phyloP scores from a whole-genome alignment of 2,888 invertebrate genomes.

The Leptura quadrifasciata region DNA sequence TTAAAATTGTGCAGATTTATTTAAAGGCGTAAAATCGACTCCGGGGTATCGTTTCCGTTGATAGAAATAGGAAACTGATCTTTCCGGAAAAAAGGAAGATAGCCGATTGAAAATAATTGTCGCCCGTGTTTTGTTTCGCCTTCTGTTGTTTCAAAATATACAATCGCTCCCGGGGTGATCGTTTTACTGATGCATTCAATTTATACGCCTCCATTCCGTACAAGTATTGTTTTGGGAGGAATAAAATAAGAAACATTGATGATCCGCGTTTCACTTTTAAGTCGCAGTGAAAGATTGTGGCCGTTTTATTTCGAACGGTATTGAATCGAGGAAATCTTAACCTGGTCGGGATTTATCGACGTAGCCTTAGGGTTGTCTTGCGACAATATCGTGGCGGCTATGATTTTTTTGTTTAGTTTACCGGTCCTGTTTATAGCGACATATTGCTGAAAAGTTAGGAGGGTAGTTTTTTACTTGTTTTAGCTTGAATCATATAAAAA shows the following conservation, averaged over 20 bases:
- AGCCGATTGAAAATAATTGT: slow-evolving; percentile 74
- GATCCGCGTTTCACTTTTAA: slow-evolving; percentile 28
- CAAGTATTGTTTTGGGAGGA: slow-evolving; percentile 71
- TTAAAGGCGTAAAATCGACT: slow-evolving; percentile 68
- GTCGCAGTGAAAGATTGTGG: background rate
- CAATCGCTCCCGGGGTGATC: slow-evolving; percentile 72
- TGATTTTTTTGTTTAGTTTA: slow-evolving; percentile 68
- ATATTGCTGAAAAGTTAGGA: slow-evolving; percentile 57
- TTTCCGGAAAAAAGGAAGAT: slow-evolving; percentile 63
- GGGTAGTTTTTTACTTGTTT: slow-evolving; percentile 14
- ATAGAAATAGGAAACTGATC: slow-evolving; percentile 67
- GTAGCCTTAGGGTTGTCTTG: slow-evolving; percentile 53
- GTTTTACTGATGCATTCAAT: slow-evolving; percentile 73
- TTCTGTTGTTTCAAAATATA: slow-evolving; percentile 66
- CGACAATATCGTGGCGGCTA: slow-evolving; percentile 60
- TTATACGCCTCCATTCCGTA: slow-evolving; percentile 65
- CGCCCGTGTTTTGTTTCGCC: slow-evolving; percentile 70
- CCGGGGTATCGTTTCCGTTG: slow-evolving; percentile 66
- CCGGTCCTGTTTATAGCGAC: slow-evolving; percentile 68
- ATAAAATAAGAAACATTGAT: slow-evolving; percentile 69
- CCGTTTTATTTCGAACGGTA: slow-evolving; percentile 11
- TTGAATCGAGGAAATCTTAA: slow-evolving; percentile 34
- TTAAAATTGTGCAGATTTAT: slow-evolving; percentile 69
- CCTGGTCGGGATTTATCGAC: slow-evolving; percentile 44
- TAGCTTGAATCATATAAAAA: slow-evolving; percentile 2